A percentile compares a stretch with the other conserved stretches of the same genome.
These are phyloP conservation scores for Danaus chrysippus DNA, from an alignment of 2,888 invertebrate genomes.

Conservation along the genomic window DNA sequence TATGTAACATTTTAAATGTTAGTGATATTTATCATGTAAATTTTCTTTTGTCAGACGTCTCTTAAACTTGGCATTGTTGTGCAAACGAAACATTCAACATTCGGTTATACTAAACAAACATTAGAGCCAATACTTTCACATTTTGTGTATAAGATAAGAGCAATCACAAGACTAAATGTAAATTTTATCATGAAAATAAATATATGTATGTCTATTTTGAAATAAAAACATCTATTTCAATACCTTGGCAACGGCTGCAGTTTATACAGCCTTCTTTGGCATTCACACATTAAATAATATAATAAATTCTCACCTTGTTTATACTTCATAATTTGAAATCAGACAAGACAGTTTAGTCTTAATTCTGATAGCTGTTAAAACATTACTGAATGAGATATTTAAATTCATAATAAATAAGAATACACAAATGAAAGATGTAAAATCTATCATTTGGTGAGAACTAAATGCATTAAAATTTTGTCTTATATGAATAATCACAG, in stretches of 20 bases:
- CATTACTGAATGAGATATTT: background rate
- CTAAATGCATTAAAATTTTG: slow-evolving; percentile 72
- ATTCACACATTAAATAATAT: background rate
- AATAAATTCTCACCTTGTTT: too few species aligned
- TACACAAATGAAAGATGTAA: slow-evolving; percentile 2
- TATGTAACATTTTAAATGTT: slow-evolving; percentile 16
- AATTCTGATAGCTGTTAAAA: too few species aligned
- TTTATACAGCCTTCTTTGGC: background rate
- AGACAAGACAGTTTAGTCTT: too few species aligned
- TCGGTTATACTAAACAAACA: background rate
- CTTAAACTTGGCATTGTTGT: background rate
- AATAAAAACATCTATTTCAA: background rate
- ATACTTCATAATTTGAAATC: too few species aligned
- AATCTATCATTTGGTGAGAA: slow-evolving; percentile 62
- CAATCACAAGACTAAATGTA: background rate
- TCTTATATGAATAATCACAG: slow-evolving; percentile 71
- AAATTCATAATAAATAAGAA: slow-evolving; percentile 4
- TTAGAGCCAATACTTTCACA: background rate
- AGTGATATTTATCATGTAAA: slow-evolving; percentile 4
- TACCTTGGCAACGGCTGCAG: background rate
- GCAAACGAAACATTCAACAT: background rate
- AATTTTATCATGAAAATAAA: slow-evolving; percentile 1
- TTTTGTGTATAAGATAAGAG: background rate
- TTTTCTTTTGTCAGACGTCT: background rate
- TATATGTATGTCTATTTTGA: background rate